Base-by-base conservation (phyloP, 2,113 vertebrate genomes). In the Xiphias gladius region DNA sequence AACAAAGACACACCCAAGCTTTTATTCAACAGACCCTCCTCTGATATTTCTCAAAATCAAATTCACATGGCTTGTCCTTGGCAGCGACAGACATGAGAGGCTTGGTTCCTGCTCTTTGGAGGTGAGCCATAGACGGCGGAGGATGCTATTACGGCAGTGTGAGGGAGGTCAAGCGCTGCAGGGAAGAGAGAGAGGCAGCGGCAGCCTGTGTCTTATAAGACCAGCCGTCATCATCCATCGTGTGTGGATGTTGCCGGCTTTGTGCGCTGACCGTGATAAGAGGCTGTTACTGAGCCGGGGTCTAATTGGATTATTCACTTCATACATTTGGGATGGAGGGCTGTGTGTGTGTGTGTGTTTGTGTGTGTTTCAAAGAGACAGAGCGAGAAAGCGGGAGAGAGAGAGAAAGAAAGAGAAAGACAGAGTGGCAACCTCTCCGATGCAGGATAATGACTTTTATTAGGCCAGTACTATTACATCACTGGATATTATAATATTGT, bases 231-330 rank as follows among this genome's bases (percentile, higher is more conserved):
- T 88, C 88, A 90, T 91, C 88, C 81, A 86, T 92, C 68, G 76
- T 87, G 76, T 75, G 81, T 77, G 83, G 77, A 87, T 80, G 87
- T 80, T 91, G 86, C 55, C 46, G 57, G 88, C 86, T 93, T 91
- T 92, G 91, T 93, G 93, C 83, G 22, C 84, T 89, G 88, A 90
- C 92, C 88, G 82, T 87, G 91, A 91, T 92, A 93, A 93, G 89
- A 91, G 88, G 89, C 88, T 87, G 93, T 93, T 92, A 92, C 88
- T 88, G 89, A 93, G 90, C 86, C 58, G 61, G 52, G 82, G 84
- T 73, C 87, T 93, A 94, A 94, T 94, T 94, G 89, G 93, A 94
- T 94, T 93, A 94, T 94, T 92, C 92, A 91, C 89, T 93, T 94
- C 84, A 88, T 91, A 91, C 88, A 87, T 89, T 83, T 76, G 83